phyloP scores from a whole-genome alignment of 2,888 invertebrate genomes.

The Calliphora vomitoria region DNA sequence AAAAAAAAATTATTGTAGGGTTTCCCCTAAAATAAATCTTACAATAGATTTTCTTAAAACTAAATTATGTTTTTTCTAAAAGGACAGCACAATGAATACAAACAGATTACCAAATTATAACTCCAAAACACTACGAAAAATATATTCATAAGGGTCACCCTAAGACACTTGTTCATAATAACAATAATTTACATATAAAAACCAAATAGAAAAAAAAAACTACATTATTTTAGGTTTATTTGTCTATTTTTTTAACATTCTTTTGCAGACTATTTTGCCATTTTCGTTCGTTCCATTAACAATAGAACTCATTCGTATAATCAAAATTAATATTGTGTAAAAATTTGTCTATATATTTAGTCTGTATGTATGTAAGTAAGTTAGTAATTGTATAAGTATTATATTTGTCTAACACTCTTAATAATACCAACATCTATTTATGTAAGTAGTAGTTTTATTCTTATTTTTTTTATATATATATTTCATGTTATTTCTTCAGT shows the following conservation, averaged over 20 bases:
- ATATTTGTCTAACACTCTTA: slow-evolving; percentile 7
- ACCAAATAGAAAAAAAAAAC: not conserved
- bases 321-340: slow-evolving; percentile 43
- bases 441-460: slow-evolving; percentile 4
- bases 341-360: slow-evolving; percentile 39
- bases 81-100: too few relatives aligned
- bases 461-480: not conserved
- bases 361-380: slow-evolving; percentile 1
- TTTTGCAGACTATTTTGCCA: not conserved
- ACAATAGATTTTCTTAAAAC: too few relatives aligned
- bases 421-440: slow-evolving; percentile 10
- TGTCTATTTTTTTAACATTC: not conserved
- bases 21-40: too few relatives aligned
- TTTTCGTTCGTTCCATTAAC: slow-evolving; percentile 30
- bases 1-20: too few relatives aligned
- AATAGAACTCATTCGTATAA: slow-evolving; percentile 12
- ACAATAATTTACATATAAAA: not conserved
- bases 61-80: too few relatives aligned
- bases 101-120: too few relatives aligned
- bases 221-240: not conserved
- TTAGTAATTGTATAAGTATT: slow-evolving; percentile 4
- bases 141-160: not conserved
- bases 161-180: not conserved
- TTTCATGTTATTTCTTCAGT: slow-evolving; percentile 1
- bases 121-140: too few relatives aligned